Conservation (phyloP, 2,888 invertebrate genomes). For the Drosophila cognata region DNA sequence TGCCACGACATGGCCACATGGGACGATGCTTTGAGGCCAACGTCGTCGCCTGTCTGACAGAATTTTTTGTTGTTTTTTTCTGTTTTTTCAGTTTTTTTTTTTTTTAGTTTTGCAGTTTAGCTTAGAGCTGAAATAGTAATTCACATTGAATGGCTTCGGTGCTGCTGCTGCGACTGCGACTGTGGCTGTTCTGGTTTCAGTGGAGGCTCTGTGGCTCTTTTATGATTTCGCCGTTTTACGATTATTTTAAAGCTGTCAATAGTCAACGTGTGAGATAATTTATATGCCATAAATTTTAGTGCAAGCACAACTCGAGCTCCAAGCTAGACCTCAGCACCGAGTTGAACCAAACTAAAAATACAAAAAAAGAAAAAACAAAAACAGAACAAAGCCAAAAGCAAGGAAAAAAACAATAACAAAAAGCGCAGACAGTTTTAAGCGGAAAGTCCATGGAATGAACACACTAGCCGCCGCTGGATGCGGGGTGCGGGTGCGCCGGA, state of each 20-base stretch:
- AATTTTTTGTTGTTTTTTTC: conserved; percentile 8
- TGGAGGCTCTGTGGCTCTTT: conserved; percentile 57
- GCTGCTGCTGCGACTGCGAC: conserved; percentile 8
- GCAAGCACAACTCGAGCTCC: conserved; percentile 61
- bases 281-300: conserved; percentile 81
- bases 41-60: conserved; percentile 73
- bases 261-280: conserved; percentile 82
- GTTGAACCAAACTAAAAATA: conserved; percentile 13
- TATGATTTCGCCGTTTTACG: conserved; percentile 80
- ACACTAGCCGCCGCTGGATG: conserved; percentile 26
- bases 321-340: conserved; percentile 31
- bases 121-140: conserved; percentile 77
- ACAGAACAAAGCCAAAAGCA: conserved; percentile 10
- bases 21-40: conserved; percentile 61
- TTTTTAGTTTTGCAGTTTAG: conserved; percentile 49
- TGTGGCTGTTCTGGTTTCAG: conserved; percentile 40
- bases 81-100: conserved; percentile 1
- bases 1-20: conserved; percentile 59
- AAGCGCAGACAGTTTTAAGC: conserved; percentile 62
- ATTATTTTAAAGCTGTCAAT: conserved; percentile 82
- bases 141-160: conserved; percentile 71
- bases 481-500: conserved; percentile 6
- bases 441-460: conserved; percentile 54
- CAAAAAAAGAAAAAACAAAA: conserved; percentile 3
- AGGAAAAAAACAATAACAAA: conserved; percentile 29